Evolutionary conservation across 2,888 invertebrate genomes (phyloP).

Genomic region (Cordylochernes scorpioides): DNA sequence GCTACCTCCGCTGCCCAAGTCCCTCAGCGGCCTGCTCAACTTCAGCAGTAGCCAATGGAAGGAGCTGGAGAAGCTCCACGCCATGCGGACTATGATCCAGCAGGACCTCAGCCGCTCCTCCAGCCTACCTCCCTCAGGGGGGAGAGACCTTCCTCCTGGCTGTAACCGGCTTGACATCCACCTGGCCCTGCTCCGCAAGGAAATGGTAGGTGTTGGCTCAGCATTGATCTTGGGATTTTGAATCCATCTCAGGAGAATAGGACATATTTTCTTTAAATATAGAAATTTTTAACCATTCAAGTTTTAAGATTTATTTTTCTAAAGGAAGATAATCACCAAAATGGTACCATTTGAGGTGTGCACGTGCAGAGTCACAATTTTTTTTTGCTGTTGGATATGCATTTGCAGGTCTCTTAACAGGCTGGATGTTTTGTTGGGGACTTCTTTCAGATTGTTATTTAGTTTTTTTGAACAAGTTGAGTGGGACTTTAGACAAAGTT

Average conservation of each 20-base stretch:
- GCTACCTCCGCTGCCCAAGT: slow-evolving; percentile 60
- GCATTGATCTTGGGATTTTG: slow-evolving; percentile 1
- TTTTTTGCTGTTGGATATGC: too few species aligned
- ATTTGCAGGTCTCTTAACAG: too few species aligned
- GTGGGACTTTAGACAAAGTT: too few species aligned
- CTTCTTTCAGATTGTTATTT: too few species aligned
- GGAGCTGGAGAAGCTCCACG: slow-evolving; percentile 14
- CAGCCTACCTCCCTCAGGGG: slow-evolving; percentile 2
- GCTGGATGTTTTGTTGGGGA: too few species aligned
- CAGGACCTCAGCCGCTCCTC: slow-evolving; percentile 13
- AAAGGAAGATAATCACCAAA: too few species aligned
- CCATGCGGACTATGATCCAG: slow-evolving; percentile 16
- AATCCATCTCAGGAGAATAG: not conserved
- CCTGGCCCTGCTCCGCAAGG: slow-evolving; percentile 52
- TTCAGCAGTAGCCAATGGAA: slow-evolving; percentile 16
- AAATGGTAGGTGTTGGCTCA: slow-evolving; percentile 43
- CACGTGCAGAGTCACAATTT: too few species aligned
- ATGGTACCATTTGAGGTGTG: too few species aligned
- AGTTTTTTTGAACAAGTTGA: too few species aligned
- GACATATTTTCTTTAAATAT: too few species aligned
- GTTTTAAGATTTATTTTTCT: too few species aligned
- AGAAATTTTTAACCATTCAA: too few species aligned
- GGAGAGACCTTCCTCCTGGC: slow-evolving; percentile 3
- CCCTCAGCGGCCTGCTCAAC: slow-evolving; percentile 38
- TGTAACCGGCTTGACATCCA: slow-evolving; percentile 38